These are phyloP conservation scores for Heterochromis multidens DNA, from an alignment of 2,113 vertebrate genomes.

Conservation along the genomic window DNA sequence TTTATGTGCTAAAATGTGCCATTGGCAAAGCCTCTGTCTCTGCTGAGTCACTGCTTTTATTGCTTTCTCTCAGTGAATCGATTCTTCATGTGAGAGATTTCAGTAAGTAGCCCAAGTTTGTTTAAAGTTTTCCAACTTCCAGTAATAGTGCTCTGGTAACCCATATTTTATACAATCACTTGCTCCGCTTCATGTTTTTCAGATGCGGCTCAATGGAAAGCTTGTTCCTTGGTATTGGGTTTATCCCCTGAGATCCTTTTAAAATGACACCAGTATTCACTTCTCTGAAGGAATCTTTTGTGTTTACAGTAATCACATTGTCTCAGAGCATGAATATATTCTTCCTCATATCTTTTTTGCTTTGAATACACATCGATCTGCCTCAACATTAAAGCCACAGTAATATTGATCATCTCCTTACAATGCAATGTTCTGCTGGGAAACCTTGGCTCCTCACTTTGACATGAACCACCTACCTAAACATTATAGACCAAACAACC, in stretches of 20 bases:
- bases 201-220: background rate
- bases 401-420: background rate
- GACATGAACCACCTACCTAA: background rate
- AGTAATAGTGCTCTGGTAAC: constrained; percentile 2
- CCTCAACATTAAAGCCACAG: background rate
- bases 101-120: background rate
- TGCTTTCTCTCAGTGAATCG: background rate
- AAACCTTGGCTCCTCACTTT: background rate
- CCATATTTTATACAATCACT: constrained; percentile 6
- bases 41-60: constrained; percentile 30
- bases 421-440: background rate
- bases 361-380: background rate
- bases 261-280: background rate
- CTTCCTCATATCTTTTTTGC: background rate
- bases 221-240: background rate
- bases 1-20: background rate
- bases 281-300: background rate
- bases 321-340: background rate
- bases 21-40: background rate
- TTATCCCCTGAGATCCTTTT: background rate
- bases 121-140: constrained; percentile 19
- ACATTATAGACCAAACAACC: background rate
- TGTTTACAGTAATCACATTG: background rate
- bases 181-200: background rate
- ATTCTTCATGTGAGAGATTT: constrained; percentile 1